A percentile compares a stretch with the other conserved stretches of the same genome.
These are phyloP conservation scores for Bos taurus DNA, from an alignment of 2,113 vertebrate species.

Conservation along the genomic window ARS-UCD2.0 NC_037357.1:2615001-2615500, in stretches of 20 bases:
- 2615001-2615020: conserved; percentile 22
- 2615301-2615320: background rate
- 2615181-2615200: background rate
- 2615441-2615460: background rate
- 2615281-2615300: background rate
- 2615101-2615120: conserved; percentile 1
- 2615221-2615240: background rate
- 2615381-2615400: background rate
- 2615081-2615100: background rate
- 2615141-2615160: background rate
- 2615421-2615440: background rate
- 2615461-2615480: background rate
- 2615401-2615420: background rate
- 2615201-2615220: background rate
- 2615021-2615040: conserved; percentile 27
- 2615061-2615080: background rate
- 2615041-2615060: background rate
- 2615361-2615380: background rate
- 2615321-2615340: background rate
- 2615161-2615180: conserved; percentile 13
- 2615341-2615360: background rate
- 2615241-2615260: background rate
- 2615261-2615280: background rate
- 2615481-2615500: background rate
- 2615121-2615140: conserved; percentile 19